Evolutionary conservation across 2,797 vertebrate species (phyloP), one percentile per base, ranked within the genome.

Genomic region (Chrosomus eos): DNA sequence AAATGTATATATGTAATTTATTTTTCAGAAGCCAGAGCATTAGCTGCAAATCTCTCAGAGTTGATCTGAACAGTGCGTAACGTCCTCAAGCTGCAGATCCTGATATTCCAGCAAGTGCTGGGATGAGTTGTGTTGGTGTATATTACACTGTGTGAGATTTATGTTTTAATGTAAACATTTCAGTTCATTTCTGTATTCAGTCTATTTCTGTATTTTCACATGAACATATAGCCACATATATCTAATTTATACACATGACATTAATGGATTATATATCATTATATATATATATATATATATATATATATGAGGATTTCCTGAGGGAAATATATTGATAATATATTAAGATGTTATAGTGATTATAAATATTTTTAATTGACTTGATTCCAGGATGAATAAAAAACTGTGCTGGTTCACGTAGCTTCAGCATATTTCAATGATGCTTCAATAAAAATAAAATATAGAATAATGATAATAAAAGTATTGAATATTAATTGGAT

Each of bases 61-160:
- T 94, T 13, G 94, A 95, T 31, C 48, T 93, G 89, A 94, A 85
- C 73, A 88, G 88, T 10, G 89, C 88, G 88, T 95, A 93, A 94
- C 14, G 14, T 73, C 33, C 71, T 38, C 38, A 55, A 88, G 90
- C 64, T 53, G 71, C 80, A 64, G 28, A 88, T 87, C 87, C 73
- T 66, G 83, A 60, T 85, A 90, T 95, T 95, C 93, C 92, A 93
- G 94, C n/a, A 18, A 9, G 13, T 4, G 85, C 93, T 94, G 95
- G 95, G 89, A 94, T 87, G 88, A 92, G 90, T 87, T 86, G 86
- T 79, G 88, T 91, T 96, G 90, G 95, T 96, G 95, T 96, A 96
- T 94, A 95, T 96, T 96, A 96, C 95, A 96, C 95, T 95, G 95
- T 89, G 86, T 64, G 66, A 58, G 45, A 90, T 87, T 83, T 53